Base-by-base conservation (phyloP, 2,113 vertebrate species). In the Corythornis vintsioides region DNA sequence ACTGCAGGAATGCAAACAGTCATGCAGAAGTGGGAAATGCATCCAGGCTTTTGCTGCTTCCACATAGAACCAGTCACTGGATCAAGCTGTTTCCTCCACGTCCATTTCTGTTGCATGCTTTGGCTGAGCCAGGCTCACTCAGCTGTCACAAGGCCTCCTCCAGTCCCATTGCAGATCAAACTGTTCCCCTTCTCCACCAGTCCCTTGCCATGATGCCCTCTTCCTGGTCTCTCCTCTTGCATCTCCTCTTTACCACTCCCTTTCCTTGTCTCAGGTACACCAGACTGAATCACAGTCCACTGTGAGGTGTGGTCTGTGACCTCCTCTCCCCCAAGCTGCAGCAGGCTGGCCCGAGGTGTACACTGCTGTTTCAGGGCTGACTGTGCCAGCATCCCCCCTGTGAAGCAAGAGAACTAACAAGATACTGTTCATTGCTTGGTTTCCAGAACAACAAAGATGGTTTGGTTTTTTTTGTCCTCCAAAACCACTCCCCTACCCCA, bases 341-440 rank as follows among this genome's bases (percentile, higher is more conserved):
- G 38, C 20, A 33, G 26, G 57, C 35, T 21, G 26, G 15, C 47
- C 40, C 0, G 1, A 60, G 38, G n/a, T 70, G 3, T 0, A 29
- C 50, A 25, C 38, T 0, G 2, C 28, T 65, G n/a, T 28, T 75
- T 16, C 50, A 1, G 65, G 66, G 31, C 45, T 75, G 56, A 53
- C 43, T 50, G 40, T 59, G 45, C 19, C 55, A 57, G 26, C 56
- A 63, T 45, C 15, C 8, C 43, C 18, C n/a, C 55, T 56, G 48
- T 7, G n/a, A 83, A 90, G 48, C 48, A 33, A 33, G 24, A 67
- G 38, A 53, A 73, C 35, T 26, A 57, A 56, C 42, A 57, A 61
- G 33, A 82, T 60, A 31, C 52, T 3, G 1, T 70, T 90, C 55
- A 48, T 17, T 73, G 20, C 29, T 70, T 21, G 8, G n/a, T 63